Base-by-base conservation (phyloP, 2,797 vertebrate species). In the Acanthiza pusilla region DNA sequence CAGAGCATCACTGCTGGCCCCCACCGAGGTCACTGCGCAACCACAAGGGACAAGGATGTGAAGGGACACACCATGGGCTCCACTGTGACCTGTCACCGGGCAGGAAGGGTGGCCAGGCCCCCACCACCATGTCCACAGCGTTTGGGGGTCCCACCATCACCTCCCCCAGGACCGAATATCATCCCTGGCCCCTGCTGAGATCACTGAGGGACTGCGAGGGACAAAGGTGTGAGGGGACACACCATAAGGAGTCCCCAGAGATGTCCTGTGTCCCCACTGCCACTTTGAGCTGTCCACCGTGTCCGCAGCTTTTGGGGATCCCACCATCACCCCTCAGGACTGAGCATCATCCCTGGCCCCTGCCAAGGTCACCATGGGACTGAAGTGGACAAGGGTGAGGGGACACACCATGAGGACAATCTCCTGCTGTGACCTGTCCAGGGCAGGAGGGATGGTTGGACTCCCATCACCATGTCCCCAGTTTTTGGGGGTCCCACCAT, bases 131-230 rank as follows among this genome's bases (percentile, higher is more conserved):
- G 20, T 70, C 30, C 26, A 17, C 42, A 34, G 30, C 13, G 40
- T 47, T 54, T 32, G 43, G 74, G 36, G 55, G 50, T 62, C 26
- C 32, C 34, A 30, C 4, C 10, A 14, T 34, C 25, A 34, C 30
- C 42, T 38, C 27, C 18, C 51, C 27, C 51, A 65, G 51, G 51
- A 79, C 50, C 20, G 85, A 57, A 27, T 36, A 38, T 50, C 50
- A 19, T 18, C 32, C 26, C 58, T 9, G 16, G 32, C 7, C 19
- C 42, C 45, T 16, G 21, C 71, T 0, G 2, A 58, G 53, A 6
- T 60, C 8, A 1, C 45, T 22, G 61, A 16, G 61, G 60, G 43
- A 36, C 71, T 19, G 38, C 4, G 1, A 43, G 29, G 61, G 71
- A 75, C 27, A 7, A 22, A 27, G 38, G 9, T 13, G 32, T 32